Base-by-base conservation (phyloP, 2,888 invertebrate species). In the Dryobotodes eremita region DNA sequence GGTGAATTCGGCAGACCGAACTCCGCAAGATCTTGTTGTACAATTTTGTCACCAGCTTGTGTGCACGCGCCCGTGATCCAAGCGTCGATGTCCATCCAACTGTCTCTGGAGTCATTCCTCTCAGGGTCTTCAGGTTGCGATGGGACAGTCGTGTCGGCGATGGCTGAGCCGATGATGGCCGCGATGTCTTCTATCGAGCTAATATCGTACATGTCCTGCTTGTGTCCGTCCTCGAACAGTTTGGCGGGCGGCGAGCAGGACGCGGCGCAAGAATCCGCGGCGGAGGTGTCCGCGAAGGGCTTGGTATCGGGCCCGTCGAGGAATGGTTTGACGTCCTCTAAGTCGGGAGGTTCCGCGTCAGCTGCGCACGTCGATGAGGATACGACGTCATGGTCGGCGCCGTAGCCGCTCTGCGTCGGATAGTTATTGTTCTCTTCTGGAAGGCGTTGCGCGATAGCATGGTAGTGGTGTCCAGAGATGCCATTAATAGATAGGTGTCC, bases 1-100 rank as follows among this genome's bases (percentile, higher is more conserved):
- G 97, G 98, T 5, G 97, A 98, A 85, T 96, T 97, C 8, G 98
- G 97, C 84, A 98, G 94, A 68, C 98, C 97, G 87, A 98, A 98
- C 88, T 98, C 98, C 36, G 97, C 97, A 23, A 98, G 95, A 85
- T 98, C 98, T 90, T 98, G 98, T 2, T 97, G 97, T 36, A 97
- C 97, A 69, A 98, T 97, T 87, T 98, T 97, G 79, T 97, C 98
- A 85, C 98, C 98, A 86, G 97, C 97, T 86, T 98, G 98, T 78
- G 97, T 98, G 92, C 98, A 98, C 0, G 98, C 98, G 15, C 98
- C 98, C 82, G 98, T 98, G 88, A 99, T 98, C 98, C 98, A 98
- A 78, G 98, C 98, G 85, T 99, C 99, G 74, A 99, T 97, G 92
- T 99, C 98, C 97, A 98, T 98, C 99, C 99, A 99, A 88, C 98